Conservation (phyloP, 2,113 vertebrate genomes). For the Festucalex cinctus region DNA sequence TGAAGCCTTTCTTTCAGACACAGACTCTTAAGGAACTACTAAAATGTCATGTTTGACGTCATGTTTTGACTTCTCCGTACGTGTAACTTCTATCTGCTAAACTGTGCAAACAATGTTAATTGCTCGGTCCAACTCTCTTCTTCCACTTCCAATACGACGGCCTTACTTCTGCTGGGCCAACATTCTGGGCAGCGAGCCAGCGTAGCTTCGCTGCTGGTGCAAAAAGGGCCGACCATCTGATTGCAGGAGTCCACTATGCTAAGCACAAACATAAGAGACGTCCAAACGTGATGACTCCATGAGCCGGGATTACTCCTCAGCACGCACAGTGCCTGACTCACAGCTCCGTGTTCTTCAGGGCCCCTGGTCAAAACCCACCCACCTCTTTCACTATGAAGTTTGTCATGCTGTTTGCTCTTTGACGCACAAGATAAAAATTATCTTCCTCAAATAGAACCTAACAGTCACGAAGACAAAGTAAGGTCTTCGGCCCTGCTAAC, state of each 20-base stretch:
- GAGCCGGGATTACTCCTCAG: slow-evolving; percentile 43
- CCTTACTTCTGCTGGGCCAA: slow-evolving; percentile 28
- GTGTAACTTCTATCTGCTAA: not conserved
- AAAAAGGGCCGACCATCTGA: slow-evolving; percentile 46
- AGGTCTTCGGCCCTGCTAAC: slow-evolving; percentile 9
- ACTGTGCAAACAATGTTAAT: not conserved
- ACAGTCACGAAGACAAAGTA: slow-evolving; percentile 5
- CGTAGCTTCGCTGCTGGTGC: slow-evolving; percentile 22
- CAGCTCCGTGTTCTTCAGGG: slow-evolving; percentile 15
- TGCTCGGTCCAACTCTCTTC: not conserved
- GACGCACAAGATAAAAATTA: slow-evolving; percentile 27
- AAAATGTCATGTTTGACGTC: not conserved
- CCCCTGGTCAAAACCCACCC: slow-evolving; percentile 27
- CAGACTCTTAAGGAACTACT: not conserved
- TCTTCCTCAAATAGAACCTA: slow-evolving; percentile 4
- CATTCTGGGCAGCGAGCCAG: slow-evolving; percentile 48
- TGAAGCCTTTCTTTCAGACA: not conserved
- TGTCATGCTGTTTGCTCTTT: slow-evolving; percentile 10
- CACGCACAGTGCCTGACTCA: slow-evolving; percentile 53
- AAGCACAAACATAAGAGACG: slow-evolving; percentile 47
- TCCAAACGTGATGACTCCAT: slow-evolving; percentile 50
- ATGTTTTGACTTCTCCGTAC: not conserved
- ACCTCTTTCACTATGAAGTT: slow-evolving; percentile 17
- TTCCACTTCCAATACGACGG: slow-evolving; percentile 17
- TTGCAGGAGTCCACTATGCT: slow-evolving; percentile 34